phyloP scores from a whole-genome alignment of 2,113 vertebrate genomes.

The Cyphomyrus discorhynchus region DNA sequence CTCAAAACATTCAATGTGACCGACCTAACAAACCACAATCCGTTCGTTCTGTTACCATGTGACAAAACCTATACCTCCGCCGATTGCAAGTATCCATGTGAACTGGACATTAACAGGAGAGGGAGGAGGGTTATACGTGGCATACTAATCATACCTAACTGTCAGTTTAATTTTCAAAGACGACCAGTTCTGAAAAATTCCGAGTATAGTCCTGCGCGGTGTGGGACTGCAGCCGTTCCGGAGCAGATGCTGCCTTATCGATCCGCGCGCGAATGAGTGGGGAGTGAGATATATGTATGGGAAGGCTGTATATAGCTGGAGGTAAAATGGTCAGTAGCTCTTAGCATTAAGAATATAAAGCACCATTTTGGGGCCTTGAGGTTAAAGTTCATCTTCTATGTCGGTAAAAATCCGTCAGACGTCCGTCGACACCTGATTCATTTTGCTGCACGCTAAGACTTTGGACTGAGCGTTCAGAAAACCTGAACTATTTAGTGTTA shows the following conservation, averaged over 20 bases:
- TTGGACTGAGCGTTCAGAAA: neutral
- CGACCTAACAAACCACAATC: neutral
- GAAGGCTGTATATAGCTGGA: constrained; percentile 52
- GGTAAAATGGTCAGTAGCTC: constrained; percentile 59
- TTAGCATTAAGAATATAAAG: constrained; percentile 36
- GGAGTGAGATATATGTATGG: constrained; percentile 33
- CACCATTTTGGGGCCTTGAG: constrained; percentile 45
- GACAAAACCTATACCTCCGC: neutral
- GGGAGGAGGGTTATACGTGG: constrained; percentile 27
- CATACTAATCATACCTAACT: constrained; percentile 62
- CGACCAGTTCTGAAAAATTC: constrained; percentile 55
- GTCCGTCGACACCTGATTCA: constrained; percentile 38
- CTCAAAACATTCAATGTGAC: neutral
- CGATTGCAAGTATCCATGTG: neutral
- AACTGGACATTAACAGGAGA: neutral
- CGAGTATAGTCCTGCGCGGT: constrained; percentile 42
- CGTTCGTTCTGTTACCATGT: neutral
- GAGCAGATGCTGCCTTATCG: constrained; percentile 68
- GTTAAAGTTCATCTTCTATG: constrained; percentile 63
- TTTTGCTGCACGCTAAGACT: neutral
- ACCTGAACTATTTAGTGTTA: neutral
- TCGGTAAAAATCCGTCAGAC: constrained; percentile 43
- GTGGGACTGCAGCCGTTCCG: constrained; percentile 60
- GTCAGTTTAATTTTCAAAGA: constrained; percentile 68
- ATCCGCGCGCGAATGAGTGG: constrained; percentile 50